Evolutionary conservation across 2,113 vertebrate species (phyloP).

Genomic region (Athene cunicularia): DNA sequence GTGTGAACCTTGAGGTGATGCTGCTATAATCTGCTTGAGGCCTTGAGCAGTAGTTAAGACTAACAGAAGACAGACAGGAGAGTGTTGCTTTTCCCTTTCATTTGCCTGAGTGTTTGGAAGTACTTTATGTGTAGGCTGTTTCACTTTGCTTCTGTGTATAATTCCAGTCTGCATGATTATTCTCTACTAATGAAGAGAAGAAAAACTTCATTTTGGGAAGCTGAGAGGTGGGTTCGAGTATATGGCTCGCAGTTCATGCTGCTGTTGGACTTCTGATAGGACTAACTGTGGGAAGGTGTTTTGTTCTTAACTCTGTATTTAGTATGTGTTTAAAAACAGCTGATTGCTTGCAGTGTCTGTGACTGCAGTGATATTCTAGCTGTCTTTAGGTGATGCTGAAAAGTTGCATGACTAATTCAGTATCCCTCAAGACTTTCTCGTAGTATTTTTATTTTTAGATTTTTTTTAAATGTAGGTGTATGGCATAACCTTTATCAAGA

Average conservation of each 20-base stretch:
- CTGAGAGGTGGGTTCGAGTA: fast-evolving
- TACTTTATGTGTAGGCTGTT: background rate
- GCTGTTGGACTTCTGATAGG: background rate
- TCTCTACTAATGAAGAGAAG: background rate
- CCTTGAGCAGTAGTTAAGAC: background rate
- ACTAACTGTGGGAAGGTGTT: background rate
- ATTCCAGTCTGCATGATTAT: background rate
- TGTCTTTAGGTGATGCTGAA: background rate
- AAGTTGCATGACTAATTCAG: background rate
- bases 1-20: background rate
- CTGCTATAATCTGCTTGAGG: background rate
- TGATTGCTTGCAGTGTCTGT: fast-evolving
- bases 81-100: background rate
- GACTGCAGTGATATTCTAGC: background rate
- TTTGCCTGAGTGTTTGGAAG: background rate
- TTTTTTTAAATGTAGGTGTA: background rate
- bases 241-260: background rate
- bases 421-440: background rate
- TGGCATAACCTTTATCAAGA: background rate
- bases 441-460: background rate
- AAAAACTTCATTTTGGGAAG: fast-evolving
- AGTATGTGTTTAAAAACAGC: background rate
- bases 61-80: too few relatives aligned
- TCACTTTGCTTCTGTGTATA: fast-evolving
- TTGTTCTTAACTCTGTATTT: fast-evolving